A percentile compares a stretch with the other conserved stretches of the same genome.
Conservation (phyloP, 2,888 invertebrate species). For the Thymelicus lineola region DNA sequence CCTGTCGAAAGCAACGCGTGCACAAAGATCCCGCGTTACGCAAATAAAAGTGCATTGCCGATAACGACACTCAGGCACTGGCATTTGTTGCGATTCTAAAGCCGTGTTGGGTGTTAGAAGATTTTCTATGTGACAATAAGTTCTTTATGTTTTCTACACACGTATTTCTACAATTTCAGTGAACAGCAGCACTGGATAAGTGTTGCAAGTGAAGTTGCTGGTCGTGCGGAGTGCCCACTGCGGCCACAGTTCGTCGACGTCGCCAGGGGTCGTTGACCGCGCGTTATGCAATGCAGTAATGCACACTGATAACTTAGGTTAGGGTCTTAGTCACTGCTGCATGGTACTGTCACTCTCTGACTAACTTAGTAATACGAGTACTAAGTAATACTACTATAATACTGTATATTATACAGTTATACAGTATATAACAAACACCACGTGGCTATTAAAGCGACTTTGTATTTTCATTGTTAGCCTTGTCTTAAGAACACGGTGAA, state of each 20-base stretch:
- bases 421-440: constrained; percentile 1
- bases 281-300: constrained; percentile 52
- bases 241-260: not conserved
- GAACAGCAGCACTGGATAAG: not conserved
- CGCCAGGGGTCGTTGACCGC: constrained; percentile 44
- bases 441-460: not conserved
- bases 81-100: not conserved
- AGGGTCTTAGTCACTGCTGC: constrained; percentile 33
- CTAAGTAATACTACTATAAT: not conserved
- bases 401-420: too few species aligned
- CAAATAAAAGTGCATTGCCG: not conserved
- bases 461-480: too few species aligned
- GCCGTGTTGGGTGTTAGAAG: too few species aligned
- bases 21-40: not conserved
- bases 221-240: constrained; percentile 21
- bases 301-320: constrained; percentile 46
- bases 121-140: too few species aligned
- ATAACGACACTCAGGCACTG: not conserved
- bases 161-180: not conserved
- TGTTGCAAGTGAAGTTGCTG: not conserved
- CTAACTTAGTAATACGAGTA: not conserved
- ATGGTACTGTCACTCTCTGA: constrained; percentile 1
- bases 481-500: too few species aligned
- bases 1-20: too few species aligned
- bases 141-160: not conserved